Evolutionary conservation across 23 tunicate species (phyloP).

Genomic region (Ciona savignyi): DNA sequence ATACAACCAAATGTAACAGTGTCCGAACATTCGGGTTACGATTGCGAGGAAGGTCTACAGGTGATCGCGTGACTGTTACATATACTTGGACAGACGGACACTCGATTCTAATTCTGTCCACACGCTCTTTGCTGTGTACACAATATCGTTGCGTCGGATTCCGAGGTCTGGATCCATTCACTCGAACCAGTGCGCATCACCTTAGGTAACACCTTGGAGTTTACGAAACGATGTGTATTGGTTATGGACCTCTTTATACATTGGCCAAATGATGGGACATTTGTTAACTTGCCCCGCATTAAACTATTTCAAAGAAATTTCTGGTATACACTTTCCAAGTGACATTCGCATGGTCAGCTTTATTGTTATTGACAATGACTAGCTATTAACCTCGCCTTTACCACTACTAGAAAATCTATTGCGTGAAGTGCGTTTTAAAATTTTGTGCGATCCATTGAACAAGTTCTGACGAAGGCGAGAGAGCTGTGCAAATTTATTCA

Average conservation of each 20-base stretch:
- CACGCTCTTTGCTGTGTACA: neutral
- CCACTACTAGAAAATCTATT: too few species aligned
- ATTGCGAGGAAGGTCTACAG: neutral
- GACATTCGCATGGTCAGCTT: too few species aligned
- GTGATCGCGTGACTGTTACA: conserved; percentile 1
- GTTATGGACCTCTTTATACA: neutral
- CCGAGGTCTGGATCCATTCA: neutral
- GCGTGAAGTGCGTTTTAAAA: too few species aligned
- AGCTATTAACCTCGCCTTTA: too few species aligned
- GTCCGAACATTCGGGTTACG: neutral
- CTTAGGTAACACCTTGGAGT: neutral
- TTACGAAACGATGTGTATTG: neutral
- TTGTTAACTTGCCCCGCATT: neutral
- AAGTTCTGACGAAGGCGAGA: too few species aligned
- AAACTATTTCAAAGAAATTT: neutral
- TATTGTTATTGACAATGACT: too few species aligned
- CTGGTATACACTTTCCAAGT: too few species aligned
- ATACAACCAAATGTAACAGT: neutral
- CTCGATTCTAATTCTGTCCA: neutral
- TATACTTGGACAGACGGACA: neutral
- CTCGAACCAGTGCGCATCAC: neutral
- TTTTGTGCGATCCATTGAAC: too few species aligned
- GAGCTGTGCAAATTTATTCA: neutral
- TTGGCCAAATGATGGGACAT: neutral
- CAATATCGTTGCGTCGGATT: neutral